Percentiles rank a stretch among this genome's conserved stretches.
phyloP scores from a whole-genome alignment of 2,797 vertebrate species.

The Siniperca undulata region DNA sequence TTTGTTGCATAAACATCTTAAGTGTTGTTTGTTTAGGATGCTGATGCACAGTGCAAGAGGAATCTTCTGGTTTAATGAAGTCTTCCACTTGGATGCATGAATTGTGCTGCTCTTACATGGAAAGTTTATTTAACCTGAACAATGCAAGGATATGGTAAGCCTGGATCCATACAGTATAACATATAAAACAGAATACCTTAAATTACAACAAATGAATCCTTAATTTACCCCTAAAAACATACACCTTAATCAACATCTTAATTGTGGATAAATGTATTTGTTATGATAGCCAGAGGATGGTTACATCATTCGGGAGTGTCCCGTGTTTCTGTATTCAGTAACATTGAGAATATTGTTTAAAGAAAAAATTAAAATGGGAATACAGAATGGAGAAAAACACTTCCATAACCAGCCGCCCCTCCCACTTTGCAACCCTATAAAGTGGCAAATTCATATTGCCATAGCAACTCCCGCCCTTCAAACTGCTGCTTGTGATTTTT shows the following conservation, averaged over 20 bases:
- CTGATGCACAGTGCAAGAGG: slow-evolving; percentile 1
- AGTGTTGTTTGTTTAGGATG: slow-evolving; percentile 43
- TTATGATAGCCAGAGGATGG: not conserved
- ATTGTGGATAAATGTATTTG: not conserved
- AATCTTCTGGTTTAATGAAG: slow-evolving; percentile 30
- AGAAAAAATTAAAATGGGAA: not conserved
- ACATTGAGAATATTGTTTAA: not conserved
- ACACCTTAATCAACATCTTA: not conserved
- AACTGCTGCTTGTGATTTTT: not conserved
- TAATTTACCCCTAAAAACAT: not conserved
- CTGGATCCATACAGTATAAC: not conserved
- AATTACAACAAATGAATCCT: not conserved
- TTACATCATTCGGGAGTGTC: too few species aligned
- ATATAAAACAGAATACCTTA: not conserved
- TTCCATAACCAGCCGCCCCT: too few species aligned
- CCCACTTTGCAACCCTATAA: too few species aligned
- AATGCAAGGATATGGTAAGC: not conserved
- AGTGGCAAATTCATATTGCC: not conserved
- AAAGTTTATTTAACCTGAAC: not conserved
- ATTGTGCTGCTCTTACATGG: not conserved
- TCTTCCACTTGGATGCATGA: not conserved
- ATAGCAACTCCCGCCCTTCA: not conserved
- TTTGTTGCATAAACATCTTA: slow-evolving; percentile 31
- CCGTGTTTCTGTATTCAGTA: too few species aligned
- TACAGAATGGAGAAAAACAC: not conserved